Evolutionary conservation across 2,888 invertebrate genomes (phyloP), one percentile per base, ranked within the genome.

Genomic region (Agrotis segetum): DNA sequence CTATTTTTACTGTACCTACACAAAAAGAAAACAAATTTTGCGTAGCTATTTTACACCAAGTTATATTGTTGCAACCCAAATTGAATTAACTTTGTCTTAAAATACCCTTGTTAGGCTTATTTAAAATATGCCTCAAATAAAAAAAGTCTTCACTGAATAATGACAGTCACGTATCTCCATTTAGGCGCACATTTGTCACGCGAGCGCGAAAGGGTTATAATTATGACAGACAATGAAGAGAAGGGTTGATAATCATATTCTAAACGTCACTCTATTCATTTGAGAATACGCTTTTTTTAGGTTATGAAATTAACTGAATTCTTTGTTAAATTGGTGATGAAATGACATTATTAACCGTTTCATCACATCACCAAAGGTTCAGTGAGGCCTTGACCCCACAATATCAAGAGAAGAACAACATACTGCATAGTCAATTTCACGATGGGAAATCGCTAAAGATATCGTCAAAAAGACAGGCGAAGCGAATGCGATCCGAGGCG

Each of bases 201-300:
- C 83, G 78, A 82, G 64, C 69, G 68, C 67, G 83, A 74, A 88
- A 90, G 90, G 92, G 91, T 89, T 88, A 58, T 92, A 92, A 93
- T 92, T 90, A 80, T 92, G 90, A 93, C 89, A 89, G 92, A 92
- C 91, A 88, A 90, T 82, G 87, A 87, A 82, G 69, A 86, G 82
- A 89, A 92, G 92, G 93, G 93, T 90, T 89, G 80, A 84, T 91
- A 92, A 92, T 92, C 88, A 87, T 77, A 87, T 92, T 89, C 78
- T 85, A 88, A 87, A 88, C 89, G 90, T 91, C 90, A 74, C 69
- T 77, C 67, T 75, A 80, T 81, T 86, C 40, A 74, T 88, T 85
- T 80, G 71, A 58, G 59, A 62, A 55, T 29, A 63, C 75, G 67
- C 44, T 67, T 78, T 79, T 78, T 83, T 44, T 52, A 56, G 40